Base-by-base conservation (phyloP, 2,113 vertebrate genomes). In the Dissostichus mawsoni region DNA sequence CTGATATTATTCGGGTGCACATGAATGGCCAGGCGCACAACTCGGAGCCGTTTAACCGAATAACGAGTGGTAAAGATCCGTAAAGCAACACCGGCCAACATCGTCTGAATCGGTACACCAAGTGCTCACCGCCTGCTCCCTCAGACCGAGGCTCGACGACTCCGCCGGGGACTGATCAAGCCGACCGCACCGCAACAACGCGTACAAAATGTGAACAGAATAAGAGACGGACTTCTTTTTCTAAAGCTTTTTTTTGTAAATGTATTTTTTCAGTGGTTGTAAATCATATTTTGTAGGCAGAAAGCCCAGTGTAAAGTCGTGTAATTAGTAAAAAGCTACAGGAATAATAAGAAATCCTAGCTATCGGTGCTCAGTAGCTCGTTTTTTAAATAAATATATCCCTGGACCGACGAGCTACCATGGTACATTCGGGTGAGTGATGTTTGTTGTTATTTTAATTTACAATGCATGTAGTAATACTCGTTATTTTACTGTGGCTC, bases 401-500 rank as follows among this genome's bases (percentile, higher is more conserved):
- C 47, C 64, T 61, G 82, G 76, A 85, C 47, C 29, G 57, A 87
- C 56, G 55, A 70, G 63, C 66, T 59, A 29, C 74, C 72, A 78
- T 74, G 83, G 25, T 73, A 11, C 81, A 69, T 86, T 69, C 56
- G n/a, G 92, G 92, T 94, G 83, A 94, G 92, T 92, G 52, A 12
- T 80, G 56, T 76, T 88, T 84, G 17, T 85, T 82, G 13, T 78
- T 86, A 51, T 73, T 75, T 72, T 64, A 0, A 59, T 14, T 72
- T 41, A 36, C 2, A 29, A 1, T 11, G 9, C 23, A 61, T 18
- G 23, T 5, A 47, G 8, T 25, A 16, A 45, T 52, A 13, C 52
- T 51, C 11, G 8, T 59, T 45, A 41, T 16, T 8, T 81, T 4
- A 25, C 68, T 47, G 11, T 17, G 11, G 5, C 1, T 20, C 4